phyloP scores from a whole-genome alignment of 2,797 vertebrate species.

The Austrolebias charrua region DNA sequence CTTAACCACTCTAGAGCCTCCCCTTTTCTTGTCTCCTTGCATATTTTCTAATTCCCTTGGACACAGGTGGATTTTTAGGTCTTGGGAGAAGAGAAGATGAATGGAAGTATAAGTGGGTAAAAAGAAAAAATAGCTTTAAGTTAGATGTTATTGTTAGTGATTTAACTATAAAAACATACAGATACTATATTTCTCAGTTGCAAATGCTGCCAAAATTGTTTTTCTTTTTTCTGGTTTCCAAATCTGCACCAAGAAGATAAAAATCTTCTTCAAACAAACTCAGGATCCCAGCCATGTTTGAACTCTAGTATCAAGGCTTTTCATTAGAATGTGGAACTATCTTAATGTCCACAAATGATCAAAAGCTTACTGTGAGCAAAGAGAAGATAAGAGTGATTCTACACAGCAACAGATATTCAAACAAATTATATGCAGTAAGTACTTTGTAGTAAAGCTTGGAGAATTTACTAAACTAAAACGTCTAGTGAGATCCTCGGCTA shows the following conservation, averaged over 20 bases:
- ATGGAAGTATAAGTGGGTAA: background rate
- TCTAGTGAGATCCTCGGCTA: slow-evolving; percentile 25
- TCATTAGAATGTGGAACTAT: no score
- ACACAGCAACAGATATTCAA: slow-evolving; percentile 19
- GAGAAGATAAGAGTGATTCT: slow-evolving; percentile 14
- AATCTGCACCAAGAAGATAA: no score
- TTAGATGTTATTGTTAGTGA: no score
- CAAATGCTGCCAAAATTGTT: no score
- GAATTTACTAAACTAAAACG: background rate
- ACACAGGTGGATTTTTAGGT: background rate
- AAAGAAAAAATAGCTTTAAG: background rate
- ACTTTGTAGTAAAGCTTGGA: slow-evolving; percentile 8
- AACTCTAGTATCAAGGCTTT: no score
- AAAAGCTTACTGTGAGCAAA: background rate
- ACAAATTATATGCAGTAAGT: slow-evolving; percentile 14
- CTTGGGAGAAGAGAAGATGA: no score
- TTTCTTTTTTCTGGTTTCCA: no score
- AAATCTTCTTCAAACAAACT: no score
- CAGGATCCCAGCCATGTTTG: no score
- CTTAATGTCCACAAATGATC: no score
- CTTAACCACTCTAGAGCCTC: background rate
- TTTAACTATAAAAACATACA: no score
- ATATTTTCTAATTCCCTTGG: background rate
- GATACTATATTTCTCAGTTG: no score
- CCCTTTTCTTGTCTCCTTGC: background rate